These are phyloP conservation scores for Porites rus DNA, from an alignment of 92 coral and sea anemone species.

Conservation along the genomic window DNA sequence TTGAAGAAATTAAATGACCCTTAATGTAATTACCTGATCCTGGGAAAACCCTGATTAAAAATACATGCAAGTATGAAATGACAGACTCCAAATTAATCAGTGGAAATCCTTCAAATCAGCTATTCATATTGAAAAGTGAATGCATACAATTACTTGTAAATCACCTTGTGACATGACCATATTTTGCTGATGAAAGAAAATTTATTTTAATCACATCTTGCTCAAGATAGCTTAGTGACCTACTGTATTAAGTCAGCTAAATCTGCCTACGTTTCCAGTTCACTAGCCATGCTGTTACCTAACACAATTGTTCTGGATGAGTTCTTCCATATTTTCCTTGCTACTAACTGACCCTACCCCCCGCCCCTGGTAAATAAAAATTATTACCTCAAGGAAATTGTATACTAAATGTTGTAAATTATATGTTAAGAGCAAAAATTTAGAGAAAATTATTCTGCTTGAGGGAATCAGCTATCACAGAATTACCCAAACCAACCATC, in stretches of 20 bases:
- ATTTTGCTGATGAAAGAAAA: background rate
- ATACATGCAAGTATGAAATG: background rate
- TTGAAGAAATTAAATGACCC: conserved; percentile 54
- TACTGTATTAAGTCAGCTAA: conserved; percentile 14
- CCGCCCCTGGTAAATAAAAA: background rate
- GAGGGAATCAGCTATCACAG: no score
- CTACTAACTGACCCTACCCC: background rate
- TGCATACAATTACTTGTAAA: background rate
- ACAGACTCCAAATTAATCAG: background rate
- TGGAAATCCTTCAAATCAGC: background rate
- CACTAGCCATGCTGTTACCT: conserved; percentile 28
- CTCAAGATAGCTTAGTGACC: background rate
- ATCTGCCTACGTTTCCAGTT: conserved; percentile 12
- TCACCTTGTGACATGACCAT: background rate
- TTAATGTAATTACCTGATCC: conserved; percentile 36
- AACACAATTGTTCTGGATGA: conserved; percentile 30
- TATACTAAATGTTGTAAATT: no score
- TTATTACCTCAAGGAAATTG: background rate
- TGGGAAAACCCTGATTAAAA: background rate
- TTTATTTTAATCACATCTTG: background rate
- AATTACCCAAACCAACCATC: no score
- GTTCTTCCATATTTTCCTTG: background rate
- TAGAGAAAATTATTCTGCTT: no score
- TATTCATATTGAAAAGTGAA: background rate
- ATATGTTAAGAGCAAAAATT: no score